Conservation (phyloP, 30 jellyfish, hydroid and myxozoan species). For the Nemopilema nomurai region DNA sequence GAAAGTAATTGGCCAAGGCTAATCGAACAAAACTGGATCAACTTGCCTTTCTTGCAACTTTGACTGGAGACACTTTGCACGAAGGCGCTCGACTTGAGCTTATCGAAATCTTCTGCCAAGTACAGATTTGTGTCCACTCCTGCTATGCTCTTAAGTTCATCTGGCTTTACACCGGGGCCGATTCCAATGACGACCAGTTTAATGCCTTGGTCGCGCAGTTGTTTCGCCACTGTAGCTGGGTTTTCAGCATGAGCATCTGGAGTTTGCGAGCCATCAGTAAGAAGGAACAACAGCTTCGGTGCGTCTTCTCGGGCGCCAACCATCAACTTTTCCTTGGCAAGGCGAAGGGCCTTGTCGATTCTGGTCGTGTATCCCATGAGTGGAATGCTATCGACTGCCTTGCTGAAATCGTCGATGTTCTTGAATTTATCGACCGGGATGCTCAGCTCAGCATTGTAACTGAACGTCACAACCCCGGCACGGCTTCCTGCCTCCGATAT, state of each 20-base stretch:
- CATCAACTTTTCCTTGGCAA: constrained; percentile 68
- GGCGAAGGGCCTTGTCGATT: constrained; percentile 88
- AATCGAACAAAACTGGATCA: too few relatives aligned
- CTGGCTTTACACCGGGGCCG: constrained; percentile 63
- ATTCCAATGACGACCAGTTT: constrained; percentile 77
- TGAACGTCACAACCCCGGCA: constrained; percentile 88
- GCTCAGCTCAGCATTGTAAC: constrained; percentile 82
- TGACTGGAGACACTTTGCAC: constrained; percentile 35
- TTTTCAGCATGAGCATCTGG: constrained; percentile 76
- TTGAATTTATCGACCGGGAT: constrained; percentile 61
- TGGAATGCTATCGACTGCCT: constrained; percentile 85
- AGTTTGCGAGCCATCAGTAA: constrained; percentile 94
- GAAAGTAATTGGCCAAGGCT: too few relatives aligned
- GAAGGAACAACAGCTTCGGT: constrained; percentile 68
- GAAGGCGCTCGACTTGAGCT: constrained; percentile 50
- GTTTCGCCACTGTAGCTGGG: constrained; percentile 71
- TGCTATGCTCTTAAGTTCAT: constrained; percentile 77
- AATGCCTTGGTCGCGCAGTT: constrained; percentile 63
- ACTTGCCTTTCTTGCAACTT: constrained; percentile 63
- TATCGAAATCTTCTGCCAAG: constrained; percentile 69
- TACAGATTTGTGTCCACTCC: constrained; percentile 54
- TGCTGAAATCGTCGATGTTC: constrained; percentile 62
- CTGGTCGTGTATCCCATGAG: constrained; percentile 89
- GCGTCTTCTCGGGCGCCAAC: constrained; percentile 84
- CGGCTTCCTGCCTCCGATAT: constrained; percentile 74